phyloP scores from a whole-genome alignment of 2,888 invertebrate species.

The Dasysyrphus albostriatus region DNA sequence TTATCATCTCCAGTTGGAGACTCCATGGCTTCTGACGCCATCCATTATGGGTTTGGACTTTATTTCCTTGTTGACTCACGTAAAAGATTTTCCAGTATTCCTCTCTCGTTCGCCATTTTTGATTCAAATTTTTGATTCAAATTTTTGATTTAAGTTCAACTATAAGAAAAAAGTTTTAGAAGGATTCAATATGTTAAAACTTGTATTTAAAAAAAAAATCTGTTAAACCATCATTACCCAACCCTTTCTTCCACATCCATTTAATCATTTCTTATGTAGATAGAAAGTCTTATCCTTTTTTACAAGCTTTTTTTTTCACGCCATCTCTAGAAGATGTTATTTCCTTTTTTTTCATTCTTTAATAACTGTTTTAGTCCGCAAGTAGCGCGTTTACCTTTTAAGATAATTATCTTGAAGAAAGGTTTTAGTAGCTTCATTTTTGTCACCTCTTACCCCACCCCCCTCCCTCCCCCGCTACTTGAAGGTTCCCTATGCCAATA shows the following conservation, averaged over 20 bases:
- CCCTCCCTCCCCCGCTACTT: neutral
- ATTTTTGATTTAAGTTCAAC: no score
- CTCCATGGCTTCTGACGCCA: no score
- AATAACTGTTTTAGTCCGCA: constrained; percentile 9
- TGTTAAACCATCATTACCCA: no score
- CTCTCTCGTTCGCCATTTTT: no score
- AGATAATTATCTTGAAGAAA: constrained; percentile 43
- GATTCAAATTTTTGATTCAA: no score
- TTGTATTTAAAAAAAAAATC: neutral
- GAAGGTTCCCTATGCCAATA: neutral
- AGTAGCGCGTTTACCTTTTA: constrained; percentile 50
- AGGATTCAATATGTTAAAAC: no score
- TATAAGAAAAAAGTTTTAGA: no score
- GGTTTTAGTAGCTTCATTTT: constrained; percentile 50
- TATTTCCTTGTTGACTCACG: no score
- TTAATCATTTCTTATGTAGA: no score
- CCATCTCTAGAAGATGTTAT: neutral
- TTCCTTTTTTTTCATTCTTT: neutral
- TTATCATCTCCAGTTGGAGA: no score
- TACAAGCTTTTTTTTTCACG: neutral
- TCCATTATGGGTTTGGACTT: no score
- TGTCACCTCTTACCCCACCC: constrained; percentile 2
- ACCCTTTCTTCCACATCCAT: neutral
- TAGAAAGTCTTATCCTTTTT: neutral
- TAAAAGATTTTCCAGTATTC: no score